Base-by-base conservation (phyloP, 2,113 vertebrate species). In the Zeus faber region DNA sequence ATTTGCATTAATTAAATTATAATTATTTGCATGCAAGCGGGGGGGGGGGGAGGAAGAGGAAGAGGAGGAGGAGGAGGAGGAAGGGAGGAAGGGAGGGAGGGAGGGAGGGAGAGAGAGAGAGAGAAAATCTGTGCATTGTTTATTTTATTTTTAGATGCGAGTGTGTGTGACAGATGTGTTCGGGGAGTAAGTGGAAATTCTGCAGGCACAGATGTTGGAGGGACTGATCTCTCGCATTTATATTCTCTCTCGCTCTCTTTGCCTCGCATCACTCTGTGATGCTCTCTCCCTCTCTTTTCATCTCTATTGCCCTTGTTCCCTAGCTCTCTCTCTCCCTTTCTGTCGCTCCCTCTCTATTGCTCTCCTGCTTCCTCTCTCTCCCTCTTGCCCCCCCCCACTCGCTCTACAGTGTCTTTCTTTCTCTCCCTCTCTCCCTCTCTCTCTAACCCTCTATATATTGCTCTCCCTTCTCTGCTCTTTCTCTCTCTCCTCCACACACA, bases 301-400 rank as follows among this genome's bases (percentile, higher is more conserved):
- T 2, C 37, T 48, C 3, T 51, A 37, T 21, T 44, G 16, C 14
- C 1, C 40, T 41, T 1, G 4, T 11, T 37, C 40, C 13, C 13
- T 14, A 3, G 4, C 35, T 37, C 47, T 23, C 47, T 23, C 33
- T 47, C 4, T 59, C 70, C 41, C 63, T 61, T 56, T 23, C 46
- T 39, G 54, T 54, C 31, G 47, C 51, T 54, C 40, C 54, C 39
- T 49, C 27, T 62, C 41, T 1, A 61, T 67, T 70, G 68, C 67
- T 90, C 86, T 86, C 60, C 68, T 70, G 68, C 67, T 90, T 85
- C 85, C 60, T 26, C 40, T 22, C 43, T 3, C 49, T 3, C 33
- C 20, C 16, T 2, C 48, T 26, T 24, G 9, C 29, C 44, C 4
- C 45, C 48, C 20, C 13, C 9, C 24, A 10, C 44, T 16, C 50